Evolutionary conservation across 2,797 vertebrate species (phyloP).

Genomic region (Ctenochaetus hawaiiensis): DNA sequence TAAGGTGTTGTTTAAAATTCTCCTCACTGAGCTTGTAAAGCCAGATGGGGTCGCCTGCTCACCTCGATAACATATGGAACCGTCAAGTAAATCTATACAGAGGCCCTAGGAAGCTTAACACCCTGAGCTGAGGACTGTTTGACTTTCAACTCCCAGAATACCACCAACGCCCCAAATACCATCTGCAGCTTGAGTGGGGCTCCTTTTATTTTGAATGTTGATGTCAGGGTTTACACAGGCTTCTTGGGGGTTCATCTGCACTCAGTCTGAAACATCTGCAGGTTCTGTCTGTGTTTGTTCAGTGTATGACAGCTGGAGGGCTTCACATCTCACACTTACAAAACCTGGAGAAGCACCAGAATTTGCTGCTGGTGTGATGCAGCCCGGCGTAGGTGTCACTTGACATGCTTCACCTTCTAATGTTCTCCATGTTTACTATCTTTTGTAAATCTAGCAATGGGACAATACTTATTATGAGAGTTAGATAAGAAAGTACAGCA

Average conservation of each 20-base stretch:
- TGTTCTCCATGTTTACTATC: slow-evolving; percentile 1
- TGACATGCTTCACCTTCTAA: background rate
- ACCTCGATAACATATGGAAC: slow-evolving; percentile 12
- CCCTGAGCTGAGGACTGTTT: slow-evolving; percentile 22
- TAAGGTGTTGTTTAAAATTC: background rate
- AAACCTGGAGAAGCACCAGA: background rate
- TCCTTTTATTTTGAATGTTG: slow-evolving; percentile 9
- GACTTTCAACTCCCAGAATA: slow-evolving; percentile 45
- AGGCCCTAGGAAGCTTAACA: slow-evolving; percentile 16
- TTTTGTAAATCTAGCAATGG: too few species aligned
- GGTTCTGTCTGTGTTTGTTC: slow-evolving; percentile 6
- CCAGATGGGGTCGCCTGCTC: background rate
- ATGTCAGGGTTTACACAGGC: slow-evolving; percentile 2
- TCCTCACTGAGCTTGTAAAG: background rate
- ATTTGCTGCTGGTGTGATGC: background rate
- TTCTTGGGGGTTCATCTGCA: background rate
- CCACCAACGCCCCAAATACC: slow-evolving; percentile 28
- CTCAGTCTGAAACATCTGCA: background rate
- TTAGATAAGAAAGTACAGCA: background rate
- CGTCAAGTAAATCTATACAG: slow-evolving; percentile 52
- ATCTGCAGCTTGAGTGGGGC: slow-evolving; percentile 12
- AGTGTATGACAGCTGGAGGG: slow-evolving; percentile 5
- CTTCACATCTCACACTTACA: background rate
- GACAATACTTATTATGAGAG: too few species aligned
- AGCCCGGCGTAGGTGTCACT: background rate